phyloP scores from a whole-genome alignment of 2,888 invertebrate species.

The Chymomyza amoena region DNA sequence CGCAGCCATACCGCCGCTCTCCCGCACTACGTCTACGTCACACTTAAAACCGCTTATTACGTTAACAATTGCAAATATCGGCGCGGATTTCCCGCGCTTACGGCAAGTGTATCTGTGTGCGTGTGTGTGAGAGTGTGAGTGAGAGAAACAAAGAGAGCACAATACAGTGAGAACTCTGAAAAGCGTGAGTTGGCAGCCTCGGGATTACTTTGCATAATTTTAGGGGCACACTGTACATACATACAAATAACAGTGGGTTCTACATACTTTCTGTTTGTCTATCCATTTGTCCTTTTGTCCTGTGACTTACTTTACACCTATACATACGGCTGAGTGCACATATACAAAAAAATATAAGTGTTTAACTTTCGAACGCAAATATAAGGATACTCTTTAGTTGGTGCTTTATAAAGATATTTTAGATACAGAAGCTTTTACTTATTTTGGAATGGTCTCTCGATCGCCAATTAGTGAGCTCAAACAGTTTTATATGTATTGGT shows the following conservation, averaged over 20 bases:
- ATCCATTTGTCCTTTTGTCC: neutral
- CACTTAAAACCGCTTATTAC: slow-evolving; percentile 70
- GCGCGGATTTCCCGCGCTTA: slow-evolving; percentile 48
- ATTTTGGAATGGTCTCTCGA: no score
- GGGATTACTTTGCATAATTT: slow-evolving; percentile 72
- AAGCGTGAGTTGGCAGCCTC: slow-evolving; percentile 12
- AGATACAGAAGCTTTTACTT: no score
- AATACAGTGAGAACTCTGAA: neutral
- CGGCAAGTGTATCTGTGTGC: no score
- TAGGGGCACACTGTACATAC: slow-evolving; percentile 44
- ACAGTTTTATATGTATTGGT: no score
- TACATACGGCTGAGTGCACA: slow-evolving; percentile 11
- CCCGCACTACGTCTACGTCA: slow-evolving; percentile 15
- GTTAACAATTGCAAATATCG: slow-evolving; percentile 74
- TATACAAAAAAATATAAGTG: no score
- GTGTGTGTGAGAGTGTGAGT: neutral
- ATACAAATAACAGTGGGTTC: slow-evolving; percentile 61
- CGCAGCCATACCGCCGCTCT: neutral
- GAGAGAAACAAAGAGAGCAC: neutral
- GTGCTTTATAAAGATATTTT: neutral
- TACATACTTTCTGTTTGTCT: slow-evolving; percentile 7
- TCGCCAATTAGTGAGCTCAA: no score
- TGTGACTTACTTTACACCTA: slow-evolving; percentile 3
- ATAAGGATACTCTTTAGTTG: neutral
- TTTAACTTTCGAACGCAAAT: neutral